These are phyloP conservation scores for Montifringilla adamsi DNA, from an alignment of 2,113 vertebrate species.

Conservation along the genomic window DNA sequence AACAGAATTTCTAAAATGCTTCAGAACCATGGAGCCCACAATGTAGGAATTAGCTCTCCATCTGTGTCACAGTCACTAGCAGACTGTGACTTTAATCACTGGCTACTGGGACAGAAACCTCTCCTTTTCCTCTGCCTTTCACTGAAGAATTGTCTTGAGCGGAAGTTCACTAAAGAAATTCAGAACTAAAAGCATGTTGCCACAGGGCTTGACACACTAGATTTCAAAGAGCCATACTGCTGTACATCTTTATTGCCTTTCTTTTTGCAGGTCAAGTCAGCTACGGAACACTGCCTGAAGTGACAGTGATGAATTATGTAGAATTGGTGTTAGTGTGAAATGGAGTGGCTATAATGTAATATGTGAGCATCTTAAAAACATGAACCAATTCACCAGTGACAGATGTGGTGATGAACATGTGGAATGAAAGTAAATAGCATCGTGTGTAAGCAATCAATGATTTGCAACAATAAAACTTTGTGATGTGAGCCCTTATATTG, in stretches of 20 bases:
- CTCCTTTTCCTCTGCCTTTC: neutral
- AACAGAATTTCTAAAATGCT: neutral
- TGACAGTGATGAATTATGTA: conserved; percentile 58
- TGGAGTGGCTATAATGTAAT: conserved; percentile 56
- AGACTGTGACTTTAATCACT: neutral
- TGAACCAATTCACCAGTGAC: conserved; percentile 44
- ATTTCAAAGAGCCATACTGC: conserved; percentile 12
- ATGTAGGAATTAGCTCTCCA: neutral
- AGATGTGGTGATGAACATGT: conserved; percentile 20
- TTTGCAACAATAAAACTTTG: conserved; percentile 44
- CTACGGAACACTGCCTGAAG: conserved; percentile 24
- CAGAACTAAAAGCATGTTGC: neutral
- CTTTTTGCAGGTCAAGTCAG: conserved; percentile 51
- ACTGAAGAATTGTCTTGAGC: neutral
- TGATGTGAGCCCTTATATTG: neutral
- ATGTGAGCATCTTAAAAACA: conserved; percentile 59
- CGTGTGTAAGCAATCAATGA: conserved; percentile 31
- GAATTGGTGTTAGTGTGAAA: conserved; percentile 57
- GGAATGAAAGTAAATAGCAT: conserved; percentile 46
- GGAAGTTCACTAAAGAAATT: conserved; percentile 13
- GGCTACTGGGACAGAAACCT: neutral
- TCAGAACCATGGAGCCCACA: neutral
- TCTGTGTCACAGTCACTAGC: neutral
- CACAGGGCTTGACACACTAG: neutral
- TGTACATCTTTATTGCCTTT: conserved; percentile 35